Percentiles rank a stretch among this genome's conserved stretches.
Conservation (phyloP, 2,888 invertebrate genomes). For the Plusia festucae region DNA sequence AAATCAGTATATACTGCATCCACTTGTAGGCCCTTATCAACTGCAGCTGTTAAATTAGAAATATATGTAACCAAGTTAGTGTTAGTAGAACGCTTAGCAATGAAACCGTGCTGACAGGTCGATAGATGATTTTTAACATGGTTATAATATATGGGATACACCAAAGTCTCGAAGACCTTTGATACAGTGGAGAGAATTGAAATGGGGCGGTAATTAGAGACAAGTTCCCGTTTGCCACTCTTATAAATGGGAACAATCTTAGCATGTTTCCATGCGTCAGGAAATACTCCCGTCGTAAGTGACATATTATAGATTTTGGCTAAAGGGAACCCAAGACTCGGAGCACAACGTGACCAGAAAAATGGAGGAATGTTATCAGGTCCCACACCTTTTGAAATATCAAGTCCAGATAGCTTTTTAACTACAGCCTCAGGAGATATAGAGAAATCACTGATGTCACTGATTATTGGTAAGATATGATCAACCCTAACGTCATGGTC, state of each 20-base stretch:
- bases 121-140: conserved; percentile 22
- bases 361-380: conserved; percentile 20
- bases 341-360: conserved; percentile 14
- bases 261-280: conserved; percentile 33
- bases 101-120: conserved; percentile 18
- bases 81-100: conserved; percentile 20
- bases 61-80: conserved; percentile 28
- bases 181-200: conserved; percentile 17
- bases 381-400: conserved; percentile 22
- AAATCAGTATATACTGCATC: conserved; percentile 10
- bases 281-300: conserved; percentile 30
- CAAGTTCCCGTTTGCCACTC: conserved; percentile 25
- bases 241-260: conserved; percentile 39
- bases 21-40: conserved; percentile 22
- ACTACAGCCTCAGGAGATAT: background rate
- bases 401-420: conserved; percentile 1
- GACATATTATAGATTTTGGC: conserved; percentile 36
- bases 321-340: conserved; percentile 6
- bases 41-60: conserved; percentile 14
- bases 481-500: background rate
- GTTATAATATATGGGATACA: conserved; percentile 9
- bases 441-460: background rate
- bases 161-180: conserved; percentile 31
- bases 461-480: background rate
- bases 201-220: conserved; percentile 28